A percentile compares a stretch with the other conserved stretches of the same genome.
Evolutionary conservation across 2,797 vertebrate species (phyloP).

Genomic region (Xiphorhynchus erythropygius): DNA sequence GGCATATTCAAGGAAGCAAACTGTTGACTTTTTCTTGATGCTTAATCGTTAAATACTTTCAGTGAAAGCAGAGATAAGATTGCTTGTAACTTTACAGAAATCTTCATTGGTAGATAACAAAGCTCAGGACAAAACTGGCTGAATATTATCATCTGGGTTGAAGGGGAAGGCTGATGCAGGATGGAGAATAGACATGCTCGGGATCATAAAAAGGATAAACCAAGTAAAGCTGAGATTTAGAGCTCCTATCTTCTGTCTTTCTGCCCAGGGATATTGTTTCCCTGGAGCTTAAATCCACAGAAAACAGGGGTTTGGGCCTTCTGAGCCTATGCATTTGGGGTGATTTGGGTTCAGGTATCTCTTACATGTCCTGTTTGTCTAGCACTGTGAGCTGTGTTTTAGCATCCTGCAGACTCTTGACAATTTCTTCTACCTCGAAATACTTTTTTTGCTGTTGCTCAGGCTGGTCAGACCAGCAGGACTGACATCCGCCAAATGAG

Average conservation of each 20-base stretch:
- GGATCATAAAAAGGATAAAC: conserved; percentile 21
- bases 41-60: background rate
- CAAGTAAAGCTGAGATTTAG: conserved; percentile 20
- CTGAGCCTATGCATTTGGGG: background rate
- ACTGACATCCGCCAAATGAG: background rate
- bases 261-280: background rate
- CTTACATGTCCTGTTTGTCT: background rate
- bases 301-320: background rate
- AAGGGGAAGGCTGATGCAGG: background rate
- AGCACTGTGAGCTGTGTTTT: background rate
- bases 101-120: background rate
- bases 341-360: background rate
- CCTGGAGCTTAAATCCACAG: background rate
- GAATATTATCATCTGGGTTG: background rate
- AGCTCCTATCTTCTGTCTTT: background rate
- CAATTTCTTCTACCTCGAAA: background rate
- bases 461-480: background rate
- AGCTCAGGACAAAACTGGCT: background rate
- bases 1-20: background rate
- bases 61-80: background rate
- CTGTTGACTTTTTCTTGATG: conserved; percentile 4
- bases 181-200: background rate
- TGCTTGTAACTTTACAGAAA: background rate
- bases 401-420: background rate
- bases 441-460: background rate